Evolutionary conservation across 2,888 invertebrate genomes (phyloP).

Genomic region (Campopleginae sp.): DNA sequence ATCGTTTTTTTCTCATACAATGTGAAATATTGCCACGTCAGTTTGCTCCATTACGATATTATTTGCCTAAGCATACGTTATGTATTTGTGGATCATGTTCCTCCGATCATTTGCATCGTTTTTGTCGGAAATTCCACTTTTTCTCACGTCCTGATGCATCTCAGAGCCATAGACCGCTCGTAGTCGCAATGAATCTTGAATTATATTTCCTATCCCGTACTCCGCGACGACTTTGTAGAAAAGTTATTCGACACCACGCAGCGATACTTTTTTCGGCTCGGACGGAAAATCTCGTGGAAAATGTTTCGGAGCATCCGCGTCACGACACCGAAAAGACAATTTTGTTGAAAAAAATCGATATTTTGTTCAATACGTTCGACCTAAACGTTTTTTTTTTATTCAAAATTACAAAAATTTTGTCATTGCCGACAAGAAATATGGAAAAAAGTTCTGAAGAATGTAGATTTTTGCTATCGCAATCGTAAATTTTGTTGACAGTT

Average conservation of each 20-base stretch:
- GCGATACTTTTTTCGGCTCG: no score
- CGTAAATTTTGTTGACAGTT: no score
- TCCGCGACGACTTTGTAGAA: not conserved
- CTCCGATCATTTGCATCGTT: not conserved
- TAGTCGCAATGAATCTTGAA: not conserved
- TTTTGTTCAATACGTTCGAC: no score
- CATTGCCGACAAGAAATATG: no score
- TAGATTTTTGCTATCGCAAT: no score
- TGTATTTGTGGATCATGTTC: not conserved
- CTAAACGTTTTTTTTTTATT: no score
- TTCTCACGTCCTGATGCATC: slow-evolving; percentile 34
- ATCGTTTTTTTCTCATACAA: not conserved
- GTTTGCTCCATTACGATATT: not conserved
- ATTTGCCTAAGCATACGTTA: not conserved
- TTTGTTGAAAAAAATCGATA: no score
- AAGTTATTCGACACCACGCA: not conserved
- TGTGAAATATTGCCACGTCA: not conserved
- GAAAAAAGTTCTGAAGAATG: no score
- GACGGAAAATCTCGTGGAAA: not conserved
- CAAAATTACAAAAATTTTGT: no score
- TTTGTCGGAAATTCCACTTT: not conserved
- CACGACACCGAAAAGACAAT: no score
- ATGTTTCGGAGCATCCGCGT: not conserved
- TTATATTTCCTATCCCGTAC: not conserved
- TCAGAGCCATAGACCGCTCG: not conserved